Base-by-base conservation (phyloP, 2,797 vertebrate species). In the Merluccius polli region DNA sequence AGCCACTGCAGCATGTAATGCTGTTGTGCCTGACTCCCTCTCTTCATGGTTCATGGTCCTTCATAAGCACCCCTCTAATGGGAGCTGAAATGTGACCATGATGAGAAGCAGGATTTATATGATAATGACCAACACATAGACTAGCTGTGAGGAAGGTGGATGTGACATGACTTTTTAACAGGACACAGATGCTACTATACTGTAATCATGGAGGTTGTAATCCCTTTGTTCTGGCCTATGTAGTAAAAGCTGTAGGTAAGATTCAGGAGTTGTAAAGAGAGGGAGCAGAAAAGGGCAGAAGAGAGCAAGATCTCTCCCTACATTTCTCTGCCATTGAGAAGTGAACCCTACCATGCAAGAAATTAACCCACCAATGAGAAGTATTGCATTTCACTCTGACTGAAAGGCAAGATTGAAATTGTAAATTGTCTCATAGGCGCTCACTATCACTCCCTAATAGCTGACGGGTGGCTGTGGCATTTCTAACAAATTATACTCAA, bases 1-100 rank as follows among this genome's bases (percentile, higher is more conserved):
- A 35, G 35, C 70, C 68, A 30, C 69, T 75, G 68, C 38, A 24
- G 67, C 41, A 52, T 75, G 74, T 48, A 75, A 75, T 52, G 67
- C 69, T 70, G 74, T 71, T 75, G 36, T 15, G 68, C 38, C 74
- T 33, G 36, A 52, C 67, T 70, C 74, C 30, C 36, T 52, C 33
- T 30, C 67, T 70, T 21, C 67, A 70, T 29, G 33, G 68, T 30
- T 44, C 63, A 48, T 31, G 74, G 67, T 75, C 4, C n/a, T 68
- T 68, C 38, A 67, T 44, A 65, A 48, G 65, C 31, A 41, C 74
- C 10, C 35, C 31, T 36, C 38, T 33, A 38, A 32, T 32, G 29
- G 16, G 16, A 65, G 59, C 59, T 65, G 59, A 65, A 65, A 69
- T 69, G 67, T 31, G 67, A 69, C 67, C 67, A 32, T 16, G 30